A percentile compares a stretch with the other conserved stretches of the same genome.
Conservation (phyloP, 2,888 invertebrate genomes). For the Pollenia labialis region DNA sequence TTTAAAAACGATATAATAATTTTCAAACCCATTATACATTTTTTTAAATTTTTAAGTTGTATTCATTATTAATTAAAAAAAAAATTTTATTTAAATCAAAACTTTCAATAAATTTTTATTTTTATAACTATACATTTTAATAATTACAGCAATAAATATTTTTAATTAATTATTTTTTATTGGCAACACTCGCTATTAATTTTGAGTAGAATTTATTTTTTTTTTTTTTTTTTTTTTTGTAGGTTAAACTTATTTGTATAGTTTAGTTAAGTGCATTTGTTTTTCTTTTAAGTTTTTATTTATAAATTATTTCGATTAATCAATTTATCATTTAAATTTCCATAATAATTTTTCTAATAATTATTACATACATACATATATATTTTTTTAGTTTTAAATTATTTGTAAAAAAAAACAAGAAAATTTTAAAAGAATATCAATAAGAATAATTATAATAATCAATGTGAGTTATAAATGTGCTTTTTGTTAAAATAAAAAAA, state of each 20-base stretch:
- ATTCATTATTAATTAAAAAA: neutral
- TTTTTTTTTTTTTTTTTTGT: slow-evolving; percentile 5
- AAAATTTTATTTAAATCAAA: neutral
- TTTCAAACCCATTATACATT: neutral
- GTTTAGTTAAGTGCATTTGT: slow-evolving; percentile 58
- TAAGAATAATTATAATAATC: slow-evolving; percentile 55
- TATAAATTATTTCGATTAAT: slow-evolving; percentile 49
- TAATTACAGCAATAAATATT: slow-evolving; percentile 24
- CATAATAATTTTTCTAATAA: slow-evolving; percentile 19
- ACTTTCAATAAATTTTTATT: neutral
- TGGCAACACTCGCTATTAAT: slow-evolving; percentile 14
- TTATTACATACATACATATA: slow-evolving; percentile 21
- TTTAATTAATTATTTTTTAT: slow-evolving; percentile 10
- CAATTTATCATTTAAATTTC: slow-evolving; percentile 18
- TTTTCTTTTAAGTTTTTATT: slow-evolving; percentile 45
- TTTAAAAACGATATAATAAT: neutral
- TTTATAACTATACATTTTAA: neutral
- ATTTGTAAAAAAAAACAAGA: slow-evolving; percentile 52
- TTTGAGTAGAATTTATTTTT: slow-evolving; percentile 4
- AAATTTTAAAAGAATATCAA: slow-evolving; percentile 44
- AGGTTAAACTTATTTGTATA: slow-evolving; percentile 45
- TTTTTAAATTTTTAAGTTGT: neutral
- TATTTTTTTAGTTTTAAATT: slow-evolving; percentile 64
- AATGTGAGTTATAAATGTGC: slow-evolving; percentile 77
- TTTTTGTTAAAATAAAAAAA: slow-evolving; percentile 76